Evolutionary conservation across 1,140 invertebrate genomes (phyloP).

Genomic region (Heliothis subflexa): DNA sequence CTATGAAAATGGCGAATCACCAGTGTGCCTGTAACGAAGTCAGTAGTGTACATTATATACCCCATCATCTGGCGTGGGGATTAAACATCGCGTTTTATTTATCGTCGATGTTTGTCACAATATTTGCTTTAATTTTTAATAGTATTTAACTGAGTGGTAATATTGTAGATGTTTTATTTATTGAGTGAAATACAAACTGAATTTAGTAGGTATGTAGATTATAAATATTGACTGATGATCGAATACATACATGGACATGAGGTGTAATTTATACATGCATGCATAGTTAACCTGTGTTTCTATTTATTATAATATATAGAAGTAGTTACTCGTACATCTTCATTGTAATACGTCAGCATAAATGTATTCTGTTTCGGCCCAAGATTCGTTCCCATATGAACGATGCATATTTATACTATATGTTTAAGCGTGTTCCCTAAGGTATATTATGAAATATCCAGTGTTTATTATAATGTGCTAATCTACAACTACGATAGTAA

Average conservation of each 20-base stretch:
- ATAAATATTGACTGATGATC: slow-evolving; percentile 31
- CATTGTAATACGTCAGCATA: not conserved
- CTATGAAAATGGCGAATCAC: slow-evolving; percentile 39
- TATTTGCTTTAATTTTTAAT: slow-evolving; percentile 38
- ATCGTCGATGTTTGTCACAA: slow-evolving; percentile 30
- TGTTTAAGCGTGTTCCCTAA: not conserved
- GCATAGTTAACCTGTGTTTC: not conserved
- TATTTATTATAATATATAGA: not conserved
- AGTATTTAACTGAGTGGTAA: slow-evolving; percentile 28
- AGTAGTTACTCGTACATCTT: not conserved
- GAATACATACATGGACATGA: slow-evolving; percentile 17
- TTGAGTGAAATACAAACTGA: slow-evolving; percentile 1
- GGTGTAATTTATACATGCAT: slow-evolving; percentile 16
- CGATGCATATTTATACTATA: not conserved
- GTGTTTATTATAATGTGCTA: not conserved
- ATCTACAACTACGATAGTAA: not conserved
- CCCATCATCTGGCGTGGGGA: slow-evolving; percentile 12
- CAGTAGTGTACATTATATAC: slow-evolving; percentile 29
- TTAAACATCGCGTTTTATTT: slow-evolving; percentile 25
- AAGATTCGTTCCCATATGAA: slow-evolving; percentile 5
- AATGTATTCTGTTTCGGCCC: slow-evolving; percentile 4
- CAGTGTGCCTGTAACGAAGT: slow-evolving; percentile 26
- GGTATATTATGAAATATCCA: slow-evolving; percentile 17
- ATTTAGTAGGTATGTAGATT: slow-evolving; percentile 11
- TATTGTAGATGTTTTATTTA: slow-evolving; percentile 14